Percentiles rank a stretch among this genome's conserved stretches.
phyloP scores from a whole-genome alignment of 2,797 vertebrate genomes.

The Xenopus petersii region DNA sequence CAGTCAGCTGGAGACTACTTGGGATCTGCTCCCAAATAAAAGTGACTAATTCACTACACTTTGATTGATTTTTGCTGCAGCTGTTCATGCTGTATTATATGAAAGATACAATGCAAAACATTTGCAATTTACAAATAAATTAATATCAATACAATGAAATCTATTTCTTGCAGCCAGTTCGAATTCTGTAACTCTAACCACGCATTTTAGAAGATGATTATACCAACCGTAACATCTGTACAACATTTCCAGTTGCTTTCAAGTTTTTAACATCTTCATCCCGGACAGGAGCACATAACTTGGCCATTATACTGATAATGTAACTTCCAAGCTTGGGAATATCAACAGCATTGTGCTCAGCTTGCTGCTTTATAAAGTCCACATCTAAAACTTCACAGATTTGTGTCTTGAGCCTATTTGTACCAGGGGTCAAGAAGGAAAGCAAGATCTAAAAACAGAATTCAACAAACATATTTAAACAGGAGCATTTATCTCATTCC shows the following conservation, averaged over 20 bases:
- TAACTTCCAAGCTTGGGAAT: conserved; percentile 84
- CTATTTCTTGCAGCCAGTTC: too few relatives aligned
- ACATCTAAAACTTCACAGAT: conserved; percentile 89
- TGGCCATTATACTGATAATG: conserved; percentile 86
- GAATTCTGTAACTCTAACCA: too few relatives aligned
- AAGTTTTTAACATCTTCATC: conserved; percentile 84
- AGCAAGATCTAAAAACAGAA: conserved; percentile 73
- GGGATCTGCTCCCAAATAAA: too few relatives aligned
- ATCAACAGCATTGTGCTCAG: conserved; percentile 83
- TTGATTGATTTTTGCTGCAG: too few relatives aligned
- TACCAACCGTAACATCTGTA: conserved; percentile 78
- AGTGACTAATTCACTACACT: too few relatives aligned
- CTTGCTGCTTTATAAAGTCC: conserved; percentile 88
- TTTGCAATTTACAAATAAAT: too few relatives aligned
- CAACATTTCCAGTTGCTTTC: conserved; percentile 72
- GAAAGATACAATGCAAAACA: too few relatives aligned
- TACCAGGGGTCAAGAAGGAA: conserved; percentile 85
- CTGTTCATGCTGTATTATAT: too few relatives aligned
- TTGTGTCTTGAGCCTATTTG: conserved; percentile 85
- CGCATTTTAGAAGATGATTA: neutral
- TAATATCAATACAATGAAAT: too few relatives aligned
- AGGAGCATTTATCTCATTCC: too few relatives aligned
- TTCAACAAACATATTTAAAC: neutral
- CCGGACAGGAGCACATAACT: conserved; percentile 83
- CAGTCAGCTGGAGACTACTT: too few relatives aligned